phyloP scores from a whole-genome alignment of 2,113 vertebrate genomes.

The Taurulus bubalis region DNA sequence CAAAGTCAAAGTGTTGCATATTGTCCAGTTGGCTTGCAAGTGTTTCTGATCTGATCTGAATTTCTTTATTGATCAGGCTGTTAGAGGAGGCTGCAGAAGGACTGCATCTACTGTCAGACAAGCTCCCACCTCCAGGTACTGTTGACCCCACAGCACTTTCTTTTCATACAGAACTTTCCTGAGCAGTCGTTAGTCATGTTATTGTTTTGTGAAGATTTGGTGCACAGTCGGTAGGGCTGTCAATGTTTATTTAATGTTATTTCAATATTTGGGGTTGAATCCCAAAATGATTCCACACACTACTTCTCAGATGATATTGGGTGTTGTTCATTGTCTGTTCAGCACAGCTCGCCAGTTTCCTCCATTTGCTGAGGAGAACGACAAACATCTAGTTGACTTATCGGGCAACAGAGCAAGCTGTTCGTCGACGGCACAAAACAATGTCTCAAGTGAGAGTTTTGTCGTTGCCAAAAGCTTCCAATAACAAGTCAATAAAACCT shows the following conservation, averaged over 20 bases:
- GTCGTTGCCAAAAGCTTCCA: conserved; percentile 11
- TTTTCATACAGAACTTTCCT: neutral
- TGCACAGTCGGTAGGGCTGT: neutral
- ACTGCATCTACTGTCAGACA: conserved; percentile 74
- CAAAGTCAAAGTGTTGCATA: neutral
- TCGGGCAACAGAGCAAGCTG: neutral
- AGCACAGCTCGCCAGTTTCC: neutral
- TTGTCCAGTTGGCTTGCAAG: neutral
- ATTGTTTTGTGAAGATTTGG: neutral
- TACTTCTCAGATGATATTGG: neutral
- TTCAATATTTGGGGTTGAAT: neutral
- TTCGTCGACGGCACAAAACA: neutral
- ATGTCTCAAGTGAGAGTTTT: neutral
- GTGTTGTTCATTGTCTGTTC: neutral
- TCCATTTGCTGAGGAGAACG: neutral
- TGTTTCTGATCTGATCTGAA: neutral
- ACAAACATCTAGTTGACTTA: neutral
- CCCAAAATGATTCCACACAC: neutral
- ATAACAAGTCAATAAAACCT: conserved; percentile 21
- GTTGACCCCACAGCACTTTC: neutral
- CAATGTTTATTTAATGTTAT: neutral
- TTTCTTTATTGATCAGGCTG: conserved; percentile 61
- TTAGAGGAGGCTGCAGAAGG: conserved; percentile 77
- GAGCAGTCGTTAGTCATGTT: neutral
- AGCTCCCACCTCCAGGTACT: conserved; percentile 77